Evolutionary conservation across 2,113 vertebrate species (phyloP), one percentile per base, ranked within the genome.

Genomic region (Tachysurus vachellii): DNA sequence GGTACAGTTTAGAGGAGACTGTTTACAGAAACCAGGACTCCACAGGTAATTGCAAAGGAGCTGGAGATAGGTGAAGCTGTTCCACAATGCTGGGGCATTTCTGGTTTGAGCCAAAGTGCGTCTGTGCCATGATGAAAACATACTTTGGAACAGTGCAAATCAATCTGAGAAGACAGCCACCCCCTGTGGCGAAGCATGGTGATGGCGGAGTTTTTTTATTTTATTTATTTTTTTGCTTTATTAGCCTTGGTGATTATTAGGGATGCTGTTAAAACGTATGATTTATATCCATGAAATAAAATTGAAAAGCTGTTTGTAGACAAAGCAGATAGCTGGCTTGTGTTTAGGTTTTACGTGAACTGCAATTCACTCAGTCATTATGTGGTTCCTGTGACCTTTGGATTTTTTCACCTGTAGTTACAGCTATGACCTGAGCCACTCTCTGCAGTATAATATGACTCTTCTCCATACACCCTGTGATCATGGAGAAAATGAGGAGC

Each of bases 381-480:
- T 75, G n/a, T 79, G 26, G 6, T 47, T 28, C 26, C 12, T 53
- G 1, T 62, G n/a, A 57, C 9, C 8, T 59, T 28, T 57, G 50
- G 7, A 80, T 62, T 11, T 28, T 17, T 9, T 87, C 87, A 5
- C 28, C n/a, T 71, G 88, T 94, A 99, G 98, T 93, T 99, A 99
- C 93, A 99, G 98, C 94, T 99, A 99, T 85, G 97, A 99, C 94
- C 93, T 99, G 0, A 99, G 98, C 92, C 97, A 98, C 91, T 99
- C 98, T 2, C 96, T 99, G 93, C 98, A 99, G 88, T 97, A 98
- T 93, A 99, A 99, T 92, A 95, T 99, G 88, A 97, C 96, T 86
- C 88, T 98, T 86, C 93, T 99, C 88, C 95, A 95, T 91, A 96
- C 96, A 92, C 96, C 97, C 2, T 95, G 95, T 92, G 97, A 98